Conservation (phyloP, 2,113 vertebrate species). For the Actenoides lindsayi region DNA sequence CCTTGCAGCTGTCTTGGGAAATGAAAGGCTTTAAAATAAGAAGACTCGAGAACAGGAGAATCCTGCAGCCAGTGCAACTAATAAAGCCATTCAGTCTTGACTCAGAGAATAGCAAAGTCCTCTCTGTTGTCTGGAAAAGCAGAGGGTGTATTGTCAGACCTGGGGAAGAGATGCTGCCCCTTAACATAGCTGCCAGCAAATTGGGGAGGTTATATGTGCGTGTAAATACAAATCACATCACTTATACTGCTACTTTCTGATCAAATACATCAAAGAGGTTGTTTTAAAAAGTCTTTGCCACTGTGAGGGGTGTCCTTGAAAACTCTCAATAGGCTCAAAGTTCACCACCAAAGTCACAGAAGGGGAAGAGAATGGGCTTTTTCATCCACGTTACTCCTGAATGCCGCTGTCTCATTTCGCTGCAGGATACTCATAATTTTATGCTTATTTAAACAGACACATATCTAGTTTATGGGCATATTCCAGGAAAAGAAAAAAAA, state of each 20-base stretch:
- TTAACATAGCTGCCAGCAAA: background rate
- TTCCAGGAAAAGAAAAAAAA: slow-evolving; percentile 27
- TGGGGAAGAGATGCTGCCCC: background rate
- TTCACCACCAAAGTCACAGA: slow-evolving; percentile 45
- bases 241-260: background rate
- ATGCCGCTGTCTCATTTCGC: slow-evolving; percentile 73
- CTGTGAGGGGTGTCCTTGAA: slow-evolving; percentile 28
- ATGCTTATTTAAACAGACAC: slow-evolving; percentile 85
- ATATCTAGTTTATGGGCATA: slow-evolving; percentile 77
- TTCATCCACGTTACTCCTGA: slow-evolving; percentile 47
- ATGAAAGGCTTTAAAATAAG: slow-evolving; percentile 76
- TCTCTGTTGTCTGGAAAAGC: background rate
- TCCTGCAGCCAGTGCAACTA: background rate
- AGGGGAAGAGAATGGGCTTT: slow-evolving; percentile 16
- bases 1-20: slow-evolving; percentile 71
- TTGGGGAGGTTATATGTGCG: background rate
- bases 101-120: background rate
- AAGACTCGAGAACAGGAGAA: slow-evolving; percentile 17
- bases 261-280: background rate
- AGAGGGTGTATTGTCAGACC: background rate
- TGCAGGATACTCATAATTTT: slow-evolving; percentile 75
- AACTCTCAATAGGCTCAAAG: slow-evolving; percentile 27
- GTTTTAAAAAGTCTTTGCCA: background rate
- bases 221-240: background rate
- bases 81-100: background rate